Evolutionary conservation across 2,797 vertebrate genomes (phyloP).

Genomic region (Peromyscus melanophrys): DNA sequence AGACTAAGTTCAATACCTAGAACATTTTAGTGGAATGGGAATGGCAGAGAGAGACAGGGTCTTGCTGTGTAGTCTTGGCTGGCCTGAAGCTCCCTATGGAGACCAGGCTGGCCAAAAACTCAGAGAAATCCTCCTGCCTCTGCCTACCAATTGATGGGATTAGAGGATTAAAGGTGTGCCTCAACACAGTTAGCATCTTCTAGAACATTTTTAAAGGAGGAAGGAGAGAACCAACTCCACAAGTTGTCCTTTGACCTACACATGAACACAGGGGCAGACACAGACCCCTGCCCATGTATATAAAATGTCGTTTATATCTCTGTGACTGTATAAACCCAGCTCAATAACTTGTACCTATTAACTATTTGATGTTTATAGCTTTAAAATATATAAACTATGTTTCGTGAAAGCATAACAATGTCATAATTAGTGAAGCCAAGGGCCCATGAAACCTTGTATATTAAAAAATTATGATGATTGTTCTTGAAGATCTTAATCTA

Average conservation of each 20-base stretch:
- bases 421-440: slow-evolving; percentile 13
- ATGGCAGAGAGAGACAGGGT: not conserved
- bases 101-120: not conserved
- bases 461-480: slow-evolving; percentile 56
- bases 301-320: not conserved
- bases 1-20: not conserved
- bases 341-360: slow-evolving; percentile 26
- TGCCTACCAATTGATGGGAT: not conserved
- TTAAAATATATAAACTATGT: slow-evolving; percentile 49
- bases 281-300: not conserved
- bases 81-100: not conserved
- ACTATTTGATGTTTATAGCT: slow-evolving; percentile 44
- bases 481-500: slow-evolving; percentile 9
- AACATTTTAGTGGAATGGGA: not conserved
- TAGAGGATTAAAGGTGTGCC: not conserved
- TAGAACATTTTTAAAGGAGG: not conserved
- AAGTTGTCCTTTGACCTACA: not conserved
- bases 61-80: not conserved
- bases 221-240: not conserved
- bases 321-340: slow-evolving; percentile 12
- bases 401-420: slow-evolving; percentile 28
- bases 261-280: not conserved
- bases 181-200: not conserved
- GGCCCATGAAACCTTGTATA: not conserved
- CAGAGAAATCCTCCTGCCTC: not conserved